Evolutionary conservation across 2,888 invertebrate species (phyloP).

Genomic region (Toxonevra muliebris): DNA sequence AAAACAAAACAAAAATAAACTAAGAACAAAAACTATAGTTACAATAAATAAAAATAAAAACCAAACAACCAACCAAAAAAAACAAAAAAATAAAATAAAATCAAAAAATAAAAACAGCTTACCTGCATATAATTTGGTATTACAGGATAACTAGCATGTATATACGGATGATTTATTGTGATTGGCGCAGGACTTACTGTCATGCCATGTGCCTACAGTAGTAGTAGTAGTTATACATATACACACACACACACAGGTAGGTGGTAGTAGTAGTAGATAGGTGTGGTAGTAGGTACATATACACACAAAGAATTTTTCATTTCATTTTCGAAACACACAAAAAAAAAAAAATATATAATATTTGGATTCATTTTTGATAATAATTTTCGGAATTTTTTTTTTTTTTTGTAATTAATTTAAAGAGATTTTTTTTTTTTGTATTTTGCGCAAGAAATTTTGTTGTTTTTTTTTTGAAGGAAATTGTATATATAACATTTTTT

Average conservation of each 20-base stretch:
- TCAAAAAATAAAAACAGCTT: conserved; percentile 51
- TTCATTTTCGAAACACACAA: background rate
- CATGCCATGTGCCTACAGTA: conserved; percentile 65
- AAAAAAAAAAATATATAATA: too few species aligned
- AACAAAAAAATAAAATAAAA: conserved; percentile 31
- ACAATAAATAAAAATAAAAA: conserved; percentile 25
- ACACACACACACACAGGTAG: conserved; percentile 10
- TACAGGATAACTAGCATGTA: conserved; percentile 66
- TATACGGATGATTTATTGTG: conserved; percentile 67
- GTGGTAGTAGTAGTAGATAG: conserved; percentile 21
- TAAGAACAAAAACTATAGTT: background rate
- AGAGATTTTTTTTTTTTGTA: conserved; percentile 7
- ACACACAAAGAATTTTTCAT: conserved; percentile 29
- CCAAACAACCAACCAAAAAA: conserved; percentile 20
- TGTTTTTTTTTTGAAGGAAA: too few species aligned
- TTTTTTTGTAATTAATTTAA: too few species aligned
- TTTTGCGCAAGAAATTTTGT: too few species aligned
- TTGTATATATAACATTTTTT: background rate
- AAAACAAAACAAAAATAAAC: conserved; percentile 1
- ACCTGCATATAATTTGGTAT: conserved; percentile 67
- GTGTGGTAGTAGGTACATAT: conserved; percentile 4
- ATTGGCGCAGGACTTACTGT: conserved; percentile 67
- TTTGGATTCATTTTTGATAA: too few species aligned
- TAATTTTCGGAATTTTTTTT: too few species aligned
- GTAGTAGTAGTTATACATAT: too few species aligned